These are phyloP conservation scores for Elgaria multicarinata DNA, from an alignment of 2,113 vertebrate species.

Conservation along the genomic window DNA sequence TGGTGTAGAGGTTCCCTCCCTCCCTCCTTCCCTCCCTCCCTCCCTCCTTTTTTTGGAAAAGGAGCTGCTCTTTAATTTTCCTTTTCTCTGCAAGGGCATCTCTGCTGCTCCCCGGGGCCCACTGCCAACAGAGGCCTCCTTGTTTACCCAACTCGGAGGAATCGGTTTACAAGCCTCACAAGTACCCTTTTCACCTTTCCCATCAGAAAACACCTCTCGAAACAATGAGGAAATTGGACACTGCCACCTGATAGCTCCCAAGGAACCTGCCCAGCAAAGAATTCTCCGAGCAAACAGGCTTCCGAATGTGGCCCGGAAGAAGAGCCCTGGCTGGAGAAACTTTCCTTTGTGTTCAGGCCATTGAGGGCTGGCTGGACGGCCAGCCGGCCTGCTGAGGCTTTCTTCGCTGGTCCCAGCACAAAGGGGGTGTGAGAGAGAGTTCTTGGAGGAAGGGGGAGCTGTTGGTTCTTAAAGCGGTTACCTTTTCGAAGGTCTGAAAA, in stretches of 20 bases:
- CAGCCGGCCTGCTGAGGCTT: neutral
- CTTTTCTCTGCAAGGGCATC: constrained; percentile 45
- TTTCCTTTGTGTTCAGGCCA: neutral
- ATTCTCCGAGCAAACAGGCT: constrained; percentile 43
- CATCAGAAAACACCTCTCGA: constrained; percentile 79
- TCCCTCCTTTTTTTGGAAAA: neutral
- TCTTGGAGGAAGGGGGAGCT: constrained; percentile 36
- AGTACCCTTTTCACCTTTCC: constrained; percentile 81
- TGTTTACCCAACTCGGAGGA: constrained; percentile 77
- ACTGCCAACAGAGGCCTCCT: constrained; percentile 74
- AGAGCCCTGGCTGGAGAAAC: neutral
- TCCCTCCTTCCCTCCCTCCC: neutral
- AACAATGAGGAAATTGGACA: constrained; percentile 76
- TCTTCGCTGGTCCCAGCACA: neutral
- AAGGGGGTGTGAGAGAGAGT: accelerated
- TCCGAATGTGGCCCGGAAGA: neutral
- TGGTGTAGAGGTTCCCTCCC: neutral
- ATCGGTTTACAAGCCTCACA: constrained; percentile 76
- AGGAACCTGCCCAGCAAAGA: constrained; percentile 64
- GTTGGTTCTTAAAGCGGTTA: neutral
- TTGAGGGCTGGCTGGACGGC: neutral
- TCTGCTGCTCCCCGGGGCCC: constrained; percentile 14
- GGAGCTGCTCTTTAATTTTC: constrained; percentile 49
- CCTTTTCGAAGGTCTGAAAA: neutral
- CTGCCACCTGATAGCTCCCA: constrained; percentile 76